These are phyloP conservation scores for Phortica okadai DNA, from an alignment of 2,888 invertebrate genomes.

Conservation along the genomic window DNA sequence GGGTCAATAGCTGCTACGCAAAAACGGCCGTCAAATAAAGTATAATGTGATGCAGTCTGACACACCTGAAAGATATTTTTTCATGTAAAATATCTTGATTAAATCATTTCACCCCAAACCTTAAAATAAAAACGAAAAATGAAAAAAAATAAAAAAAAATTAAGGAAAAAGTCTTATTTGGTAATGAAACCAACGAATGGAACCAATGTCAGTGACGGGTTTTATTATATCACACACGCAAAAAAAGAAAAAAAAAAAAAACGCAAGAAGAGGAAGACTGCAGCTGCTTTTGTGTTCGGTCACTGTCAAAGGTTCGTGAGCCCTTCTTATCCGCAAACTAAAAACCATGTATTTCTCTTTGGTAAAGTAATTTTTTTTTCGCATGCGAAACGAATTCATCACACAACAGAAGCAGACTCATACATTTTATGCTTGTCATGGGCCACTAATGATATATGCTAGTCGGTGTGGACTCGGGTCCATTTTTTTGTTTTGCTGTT, in stretches of 20 bases:
- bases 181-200: conserved; percentile 58
- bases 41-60: conserved; percentile 13
- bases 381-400: conserved; percentile 17
- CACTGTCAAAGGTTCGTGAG: conserved; percentile 23
- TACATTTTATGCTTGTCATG: conserved; percentile 50
- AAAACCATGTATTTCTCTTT: neutral
- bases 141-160: neutral
- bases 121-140: neutral
- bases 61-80: conserved; percentile 22
- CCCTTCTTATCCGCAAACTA: neutral
- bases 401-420: conserved; percentile 16
- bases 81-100: neutral
- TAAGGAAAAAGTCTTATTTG: neutral
- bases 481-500: conserved; percentile 2
- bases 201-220: conserved; percentile 62
- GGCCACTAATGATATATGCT: conserved; percentile 60
- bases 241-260: neutral
- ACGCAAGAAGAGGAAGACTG: neutral
- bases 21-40: conserved; percentile 1
- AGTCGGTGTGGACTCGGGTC: neutral
- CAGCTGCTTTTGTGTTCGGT: conserved; percentile 8
- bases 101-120: conserved; percentile 2
- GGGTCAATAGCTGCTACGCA: conserved; percentile 6
- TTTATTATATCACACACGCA: conserved; percentile 31
- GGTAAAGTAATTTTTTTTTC: conserved; percentile 12